phyloP scores from a whole-genome alignment of 1,140 invertebrate species.

The Portunus trituberculatus region DNA sequence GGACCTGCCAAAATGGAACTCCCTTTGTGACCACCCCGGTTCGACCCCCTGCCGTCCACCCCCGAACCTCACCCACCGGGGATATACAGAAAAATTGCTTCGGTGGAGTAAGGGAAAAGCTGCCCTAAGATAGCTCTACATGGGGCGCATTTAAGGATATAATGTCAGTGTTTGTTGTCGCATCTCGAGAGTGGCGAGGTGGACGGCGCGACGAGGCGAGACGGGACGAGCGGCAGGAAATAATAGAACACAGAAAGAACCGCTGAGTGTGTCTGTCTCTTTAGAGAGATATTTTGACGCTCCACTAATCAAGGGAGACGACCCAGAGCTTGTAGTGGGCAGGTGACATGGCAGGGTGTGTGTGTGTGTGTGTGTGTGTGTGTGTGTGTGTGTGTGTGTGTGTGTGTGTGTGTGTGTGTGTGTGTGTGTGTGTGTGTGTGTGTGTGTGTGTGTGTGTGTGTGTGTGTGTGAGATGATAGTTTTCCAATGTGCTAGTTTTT shows the following conservation, averaged over 20 bases:
- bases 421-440: not conserved
- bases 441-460: not conserved
- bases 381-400: constrained; percentile 20
- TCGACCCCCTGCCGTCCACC: not conserved
- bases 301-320: not conserved
- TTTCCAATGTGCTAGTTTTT: not conserved
- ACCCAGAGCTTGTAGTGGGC: not conserved
- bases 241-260: not conserved
- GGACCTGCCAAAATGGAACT: not conserved
- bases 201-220: not conserved
- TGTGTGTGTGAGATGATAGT: not conserved
- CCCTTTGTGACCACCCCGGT: not conserved
- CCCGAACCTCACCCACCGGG: not conserved
- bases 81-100: no score
- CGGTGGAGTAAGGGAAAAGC: not conserved
- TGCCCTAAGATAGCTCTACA: not conserved
- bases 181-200: not conserved
- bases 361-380: constrained; percentile 20
- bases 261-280: not conserved
- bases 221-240: not conserved
- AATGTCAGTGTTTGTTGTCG: not conserved
- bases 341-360: not conserved
- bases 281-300: not conserved
- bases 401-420: not conserved
- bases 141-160: not conserved